Conservation (phyloP, 2,888 invertebrate species). For the Scaptomyza tumidula region DNA sequence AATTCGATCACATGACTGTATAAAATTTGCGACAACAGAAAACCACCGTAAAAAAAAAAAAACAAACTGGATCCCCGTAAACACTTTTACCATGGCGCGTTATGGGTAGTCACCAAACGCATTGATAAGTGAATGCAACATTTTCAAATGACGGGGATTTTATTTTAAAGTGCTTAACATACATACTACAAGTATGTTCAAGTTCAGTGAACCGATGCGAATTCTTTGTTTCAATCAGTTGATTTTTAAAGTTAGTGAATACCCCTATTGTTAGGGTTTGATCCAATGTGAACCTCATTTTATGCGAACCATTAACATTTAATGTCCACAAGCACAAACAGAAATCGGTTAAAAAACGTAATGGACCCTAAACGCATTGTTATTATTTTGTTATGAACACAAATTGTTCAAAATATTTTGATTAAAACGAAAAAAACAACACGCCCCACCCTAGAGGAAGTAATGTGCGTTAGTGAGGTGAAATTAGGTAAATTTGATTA, state of each 20-base stretch:
- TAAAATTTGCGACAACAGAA: slow-evolving; percentile 33
- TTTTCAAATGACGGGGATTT: slow-evolving; percentile 10
- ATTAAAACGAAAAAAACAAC: slow-evolving; percentile 1
- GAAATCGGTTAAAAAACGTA: slow-evolving; percentile 20
- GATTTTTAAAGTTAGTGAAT: slow-evolving; percentile 15
- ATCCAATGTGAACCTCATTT: slow-evolving; percentile 45
- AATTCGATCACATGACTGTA: slow-evolving; percentile 72
- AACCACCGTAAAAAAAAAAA: background rate
- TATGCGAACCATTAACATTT: slow-evolving; percentile 28
- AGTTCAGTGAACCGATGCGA: slow-evolving; percentile 37
- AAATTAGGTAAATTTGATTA: slow-evolving; percentile 33
- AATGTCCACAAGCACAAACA: slow-evolving; percentile 25
- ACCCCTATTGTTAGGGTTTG: slow-evolving; percentile 33
- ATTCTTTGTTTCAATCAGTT: slow-evolving; percentile 20
- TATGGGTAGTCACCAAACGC: slow-evolving; percentile 53
- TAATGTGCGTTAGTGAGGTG: slow-evolving; percentile 8
- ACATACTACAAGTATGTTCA: background rate
- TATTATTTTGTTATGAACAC: slow-evolving; percentile 19
- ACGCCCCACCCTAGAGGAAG: slow-evolving; percentile 1
- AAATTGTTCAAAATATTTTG: slow-evolving; percentile 24
- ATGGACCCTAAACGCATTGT: slow-evolving; percentile 41
- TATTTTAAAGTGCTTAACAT: background rate
- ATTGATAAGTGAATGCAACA: slow-evolving; percentile 33
- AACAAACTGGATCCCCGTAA: slow-evolving; percentile 29
- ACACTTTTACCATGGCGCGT: slow-evolving; percentile 47